Base-by-base conservation (phyloP, 2,888 invertebrate genomes). In the Euclidia mi region DNA sequence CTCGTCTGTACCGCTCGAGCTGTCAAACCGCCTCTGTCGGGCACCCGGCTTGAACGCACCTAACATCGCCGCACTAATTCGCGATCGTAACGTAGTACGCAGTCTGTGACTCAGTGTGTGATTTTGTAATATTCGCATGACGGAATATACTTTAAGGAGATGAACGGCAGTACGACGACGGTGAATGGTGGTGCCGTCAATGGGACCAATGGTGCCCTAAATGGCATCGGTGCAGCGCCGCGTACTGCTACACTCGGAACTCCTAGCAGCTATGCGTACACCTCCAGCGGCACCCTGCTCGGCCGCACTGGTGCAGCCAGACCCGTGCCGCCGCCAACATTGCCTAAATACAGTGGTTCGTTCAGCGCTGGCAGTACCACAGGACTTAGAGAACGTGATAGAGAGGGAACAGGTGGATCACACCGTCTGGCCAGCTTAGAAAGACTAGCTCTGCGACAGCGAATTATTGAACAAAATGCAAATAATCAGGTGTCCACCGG, bases 371-470 rank as follows among this genome's bases (percentile, higher is more conserved):
- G 96, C 43, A 96, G 96, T 71, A 96, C 96, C 50, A 96, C 90
- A 89, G 95, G 95, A 49, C 88, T 95, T 40, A 91, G 96, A 57
- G 96, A 96, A 75, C 95, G 96, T 59, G 96, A 96, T 69, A 86
- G 94, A 62, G 97, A 97, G 81, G 95, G 96, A 74, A 93, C 96
- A 65, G 96, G 96, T 73, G 96, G 97, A 78, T 97, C 97, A 50
- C 98, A 97, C 90, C 95, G 96, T 65, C 95, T 98, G 75, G 97
- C 97, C 50, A 97, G 97, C 85, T 95, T 98, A 65, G 98, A 98
- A 90, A 95, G 97, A 84, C 95, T 98, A 82, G 98, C 98, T 41
- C 95, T 97, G 74, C 95, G 97, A 59, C 98, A 98, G 89, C 96
- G 97, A 84, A 96, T 97, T 79, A 96, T 97, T 82, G 97, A 97